Base-by-base conservation (phyloP, 2,888 invertebrate genomes). In the Dinocampus coccinellae region DNA sequence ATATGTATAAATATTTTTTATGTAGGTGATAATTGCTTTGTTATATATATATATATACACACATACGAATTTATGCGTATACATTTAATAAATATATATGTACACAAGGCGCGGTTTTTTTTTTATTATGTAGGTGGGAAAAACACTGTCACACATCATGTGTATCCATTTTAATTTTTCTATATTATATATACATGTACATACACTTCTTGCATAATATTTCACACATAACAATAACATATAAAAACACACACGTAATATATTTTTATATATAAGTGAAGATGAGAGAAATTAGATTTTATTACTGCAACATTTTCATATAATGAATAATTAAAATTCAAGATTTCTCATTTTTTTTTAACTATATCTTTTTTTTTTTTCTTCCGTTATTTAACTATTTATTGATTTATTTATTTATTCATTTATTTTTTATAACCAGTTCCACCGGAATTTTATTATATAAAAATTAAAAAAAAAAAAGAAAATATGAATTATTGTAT, bases 121-220 rank as follows among this genome's bases (percentile, higher is more conserved):
- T 16, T 16, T 3, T 47, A n/a, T n/a, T n/a, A 47, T 16, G 47
- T 47, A 47, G 47, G 47, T 16, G 47, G n/a, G 47, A 16, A 47
- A 47, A 47, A 47, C 47, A 47, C 47, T 47, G 47, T 47, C 47
- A 47, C 47, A 39, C n/a, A 39, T 39, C 39, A n/a, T n/a, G 47
- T 47, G 16, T 47, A n/a, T 16, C 16, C 47, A n/a, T n/a, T n/a
- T n/a, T 16, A n/a, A 47, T 47, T 16, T 47, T 47, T 47, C 47
- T 16, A 16, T 16, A 16, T 47, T 47, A 47, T 47, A 11, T 39
- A 39, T 39, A 39, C n/a, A n/a, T n/a, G n/a, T n/a, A n/a, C n/a
- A n/a, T 47, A 47, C 47, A 47, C 47, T 47, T 16, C 47, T 47
- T 47, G 16, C 16, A 16, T 47, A 47, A 47, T 16, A 47, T 47